Conservation (phyloP, 2,113 vertebrate genomes). For the Pedetes capensis region DNA sequence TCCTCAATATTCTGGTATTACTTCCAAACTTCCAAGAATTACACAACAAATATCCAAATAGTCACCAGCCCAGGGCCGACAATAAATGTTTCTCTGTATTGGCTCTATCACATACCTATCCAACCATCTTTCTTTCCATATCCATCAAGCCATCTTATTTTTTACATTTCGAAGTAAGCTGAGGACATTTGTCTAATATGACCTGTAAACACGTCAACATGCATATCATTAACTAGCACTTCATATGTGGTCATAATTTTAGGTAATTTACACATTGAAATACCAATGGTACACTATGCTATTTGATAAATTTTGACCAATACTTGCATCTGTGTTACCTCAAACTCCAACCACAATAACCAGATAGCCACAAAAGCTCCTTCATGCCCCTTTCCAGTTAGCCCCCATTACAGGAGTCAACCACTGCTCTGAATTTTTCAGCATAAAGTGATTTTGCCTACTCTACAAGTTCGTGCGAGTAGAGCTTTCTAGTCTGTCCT, state of each 20-base stretch:
- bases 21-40: neutral
- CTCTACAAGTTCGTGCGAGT: neutral
- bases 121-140: neutral
- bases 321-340: neutral
- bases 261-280: neutral
- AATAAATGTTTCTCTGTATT: neutral
- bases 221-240: neutral
- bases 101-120: neutral
- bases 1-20: neutral
- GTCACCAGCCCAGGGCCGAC: neutral
- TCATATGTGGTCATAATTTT: neutral
- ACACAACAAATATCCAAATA: neutral
- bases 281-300: neutral
- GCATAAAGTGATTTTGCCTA: neutral
- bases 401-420: neutral
- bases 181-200: neutral
- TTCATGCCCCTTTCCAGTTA: neutral
- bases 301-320: neutral
- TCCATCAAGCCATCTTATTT: neutral
- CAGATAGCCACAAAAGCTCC: neutral
- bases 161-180: neutral
- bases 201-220: neutral
- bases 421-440: neutral
- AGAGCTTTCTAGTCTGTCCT: too few relatives aligned
- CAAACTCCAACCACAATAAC: neutral